Base-by-base conservation (phyloP, 2,888 invertebrate species). In the Gastrophysa polygoni region DNA sequence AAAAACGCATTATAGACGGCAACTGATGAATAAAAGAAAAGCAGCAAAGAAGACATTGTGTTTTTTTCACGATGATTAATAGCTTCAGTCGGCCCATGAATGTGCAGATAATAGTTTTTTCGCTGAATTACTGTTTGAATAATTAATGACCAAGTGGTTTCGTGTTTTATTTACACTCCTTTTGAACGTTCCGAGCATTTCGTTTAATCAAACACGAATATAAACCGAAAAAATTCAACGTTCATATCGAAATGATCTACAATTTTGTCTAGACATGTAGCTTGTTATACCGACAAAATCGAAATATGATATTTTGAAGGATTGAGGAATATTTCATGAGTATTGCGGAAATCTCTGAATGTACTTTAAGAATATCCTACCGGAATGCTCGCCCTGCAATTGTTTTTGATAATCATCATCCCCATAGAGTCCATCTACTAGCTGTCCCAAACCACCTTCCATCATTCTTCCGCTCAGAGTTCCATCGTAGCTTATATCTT, bases 401-500 rank as follows among this genome's bases (percentile, higher is more conserved):
- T 82, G 87, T 74, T 84, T 83, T 77, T 85, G 88, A 79, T 88
- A 88, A 73, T 88, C 88, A 69, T 87, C 87, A 28, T 89, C 88
- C 11, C 90, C 91, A 57, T 85, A 82, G 47, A 89, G 82, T 0
- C 92, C 91, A 79, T 94, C 93, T 5, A 90, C 87, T 71, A 95
- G 85, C 80, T 94, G 93, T 14, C 95, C 95, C 7, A 95, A 84
- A 2, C 95, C 95, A 44, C 88, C 87, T 52, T 82, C 80, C 80
- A 89, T 84, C 55, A 82, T 80, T 7, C 83, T 83, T 1, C 84
- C 85, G 43, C 85, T 84, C 24, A 85, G 75, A 48, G 82, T 79
- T 0, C 93, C 93, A 75, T 95, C 95, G 79, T 93, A 95, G 49
- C 91, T 90, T 64, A 88, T 84, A 77, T 95, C 95, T 70, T 89